phyloP scores from a whole-genome alignment of 1,140 invertebrate species.

The Xylocopa sonorina region DNA sequence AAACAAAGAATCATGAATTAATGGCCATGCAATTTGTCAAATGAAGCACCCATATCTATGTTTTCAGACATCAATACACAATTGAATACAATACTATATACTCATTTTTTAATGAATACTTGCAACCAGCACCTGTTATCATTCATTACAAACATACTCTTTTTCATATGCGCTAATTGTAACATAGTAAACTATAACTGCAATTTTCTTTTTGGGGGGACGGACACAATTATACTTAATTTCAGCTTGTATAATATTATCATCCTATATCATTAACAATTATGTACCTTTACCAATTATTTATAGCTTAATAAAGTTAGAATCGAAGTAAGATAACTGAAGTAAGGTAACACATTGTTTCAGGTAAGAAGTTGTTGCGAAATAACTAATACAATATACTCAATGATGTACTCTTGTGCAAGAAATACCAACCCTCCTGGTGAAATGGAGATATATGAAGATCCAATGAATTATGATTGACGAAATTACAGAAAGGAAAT shows the following conservation, averaged over 20 bases:
- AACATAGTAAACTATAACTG: constrained; percentile 19
- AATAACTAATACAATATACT: constrained; percentile 4
- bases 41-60: constrained; percentile 39
- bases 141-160: constrained; percentile 12
- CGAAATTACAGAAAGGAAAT: constrained; percentile 44
- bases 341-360: not conserved
- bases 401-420: constrained; percentile 12
- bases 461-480: constrained; percentile 42
- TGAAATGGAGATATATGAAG: constrained; percentile 14
- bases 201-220: constrained; percentile 41
- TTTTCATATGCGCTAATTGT: constrained; percentile 14
- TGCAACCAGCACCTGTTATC: constrained; percentile 21
- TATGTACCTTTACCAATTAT: not conserved
- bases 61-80: constrained; percentile 38
- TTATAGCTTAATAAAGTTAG: not conserved
- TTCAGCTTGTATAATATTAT: constrained; percentile 21
- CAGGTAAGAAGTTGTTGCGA: not conserved
- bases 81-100: constrained; percentile 30
- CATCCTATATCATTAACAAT: not conserved
- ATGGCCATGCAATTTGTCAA: constrained; percentile 51
- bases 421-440: constrained; percentile 26
- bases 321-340: not conserved
- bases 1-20: constrained; percentile 36
- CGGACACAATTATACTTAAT: constrained; percentile 72
- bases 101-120: constrained; percentile 17